Evolutionary conservation across 1,140 invertebrate genomes (phyloP), one percentile per base, ranked within the genome.

Genomic region (Drosophila bocki): DNA sequence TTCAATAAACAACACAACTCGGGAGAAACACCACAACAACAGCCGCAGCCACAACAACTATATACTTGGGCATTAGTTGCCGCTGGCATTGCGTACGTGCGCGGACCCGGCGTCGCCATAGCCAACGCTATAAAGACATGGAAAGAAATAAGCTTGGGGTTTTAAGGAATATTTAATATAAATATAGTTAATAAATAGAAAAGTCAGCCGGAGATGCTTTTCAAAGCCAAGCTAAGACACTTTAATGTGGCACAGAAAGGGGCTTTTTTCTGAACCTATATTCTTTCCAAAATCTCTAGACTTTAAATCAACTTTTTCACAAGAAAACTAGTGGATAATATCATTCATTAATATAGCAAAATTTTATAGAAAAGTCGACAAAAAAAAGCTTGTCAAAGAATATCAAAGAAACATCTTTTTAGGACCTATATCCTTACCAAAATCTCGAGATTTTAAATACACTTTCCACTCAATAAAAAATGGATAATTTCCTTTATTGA

Each of bases 1-100:
- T 81, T 84, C 80, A 90, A 84, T 88, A 88, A 88, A 88, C 87
- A 90, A 90, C 83, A 84, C 87, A 90, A 90, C 80, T 3, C 32
- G 74, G 70, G 79, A 77, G 78, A 37, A 84, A 80, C 56, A 72
- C 32, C 47, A 71, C 77, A 71, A 63, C 67, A 50, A 63, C 67
- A 50, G 42, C 29, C 44, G 41, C 32, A 68, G 48, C 53, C 37
- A 61, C 47, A 71, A 62, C 61, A 58, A 60, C 53, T 71, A 45
- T 65, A 69, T 69, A 85, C 68, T 78, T 81, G 80, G 69, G 78
- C 85, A 90, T 88, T 90, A 88, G 84, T 83, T 80, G 77, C 63
- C 48, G 71, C 53, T 67, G 78, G 62, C 75, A 65, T 48, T 84
- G 85, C 85, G 86, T 90, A 91, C 85, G 85, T 90, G 85, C 78